Conservation (phyloP, 1,140 invertebrate species). For the Neotoxoptera formosana region DNA sequence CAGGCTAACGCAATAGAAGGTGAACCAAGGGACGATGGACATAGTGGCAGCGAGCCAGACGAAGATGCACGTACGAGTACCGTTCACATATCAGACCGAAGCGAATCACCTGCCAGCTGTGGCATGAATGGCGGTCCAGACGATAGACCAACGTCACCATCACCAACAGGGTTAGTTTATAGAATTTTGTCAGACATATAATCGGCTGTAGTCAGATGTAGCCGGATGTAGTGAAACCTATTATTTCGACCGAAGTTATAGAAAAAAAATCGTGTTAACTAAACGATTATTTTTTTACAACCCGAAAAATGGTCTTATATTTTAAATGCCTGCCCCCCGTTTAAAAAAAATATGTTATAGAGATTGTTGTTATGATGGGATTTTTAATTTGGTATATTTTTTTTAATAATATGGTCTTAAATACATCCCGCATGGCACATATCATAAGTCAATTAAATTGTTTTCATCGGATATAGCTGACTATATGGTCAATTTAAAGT, state of each 20-base stretch:
- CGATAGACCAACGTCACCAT: slow-evolving; percentile 37
- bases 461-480: neutral
- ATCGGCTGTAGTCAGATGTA: neutral
- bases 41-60: slow-evolving; percentile 50
- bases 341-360: neutral
- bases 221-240: neutral
- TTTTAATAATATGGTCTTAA: neutral
- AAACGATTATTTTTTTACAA: neutral
- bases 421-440: neutral
- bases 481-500: neutral
- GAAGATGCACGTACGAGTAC: slow-evolving; percentile 50
- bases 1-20: slow-evolving; percentile 17
- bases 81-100: slow-evolving; percentile 49
- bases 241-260: neutral
- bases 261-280: neutral
- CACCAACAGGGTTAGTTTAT: slow-evolving; percentile 43
- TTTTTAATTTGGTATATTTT: neutral
- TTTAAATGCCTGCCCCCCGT: neutral
- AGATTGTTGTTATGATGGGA: neutral
- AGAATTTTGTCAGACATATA: neutral
- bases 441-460: neutral
- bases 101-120: slow-evolving; percentile 50
- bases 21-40: slow-evolving; percentile 35
- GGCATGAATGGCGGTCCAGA: slow-evolving; percentile 49
- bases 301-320: neutral